phyloP scores from a whole-genome alignment of 2,888 invertebrate genomes.

The Branchellion lobata region DNA sequence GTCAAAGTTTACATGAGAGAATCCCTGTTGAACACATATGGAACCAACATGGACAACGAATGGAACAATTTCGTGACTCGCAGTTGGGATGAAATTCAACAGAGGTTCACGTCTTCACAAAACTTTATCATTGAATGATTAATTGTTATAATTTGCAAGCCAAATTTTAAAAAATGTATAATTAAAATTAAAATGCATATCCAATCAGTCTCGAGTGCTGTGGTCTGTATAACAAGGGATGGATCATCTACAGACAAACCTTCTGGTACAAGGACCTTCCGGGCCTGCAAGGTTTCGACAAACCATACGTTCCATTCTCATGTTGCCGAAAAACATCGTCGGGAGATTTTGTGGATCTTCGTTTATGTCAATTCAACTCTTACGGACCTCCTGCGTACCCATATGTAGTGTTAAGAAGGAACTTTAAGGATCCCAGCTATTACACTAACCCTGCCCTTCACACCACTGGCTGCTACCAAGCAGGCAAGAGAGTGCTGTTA shows the following conservation, averaged over 20 bases:
- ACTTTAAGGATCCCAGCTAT: neutral
- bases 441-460: constrained; percentile 4
- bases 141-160: neutral
- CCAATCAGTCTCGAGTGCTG: constrained; percentile 38
- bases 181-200: neutral
- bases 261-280: constrained; percentile 47
- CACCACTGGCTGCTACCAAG: constrained; percentile 36
- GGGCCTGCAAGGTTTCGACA: constrained; percentile 44
- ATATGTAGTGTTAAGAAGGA: neutral
- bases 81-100: constrained; percentile 47
- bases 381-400: constrained; percentile 37
- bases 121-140: constrained; percentile 7
- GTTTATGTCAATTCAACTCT: constrained; percentile 34
- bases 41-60: constrained; percentile 42
- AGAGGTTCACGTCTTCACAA: constrained; percentile 24
- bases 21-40: constrained; percentile 43
- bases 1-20: constrained; percentile 46
- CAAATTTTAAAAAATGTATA: neutral
- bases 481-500: constrained; percentile 36
- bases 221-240: constrained; percentile 39
- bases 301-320: constrained; percentile 44
- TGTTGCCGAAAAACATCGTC: constrained; percentile 36
- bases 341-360: constrained; percentile 19
- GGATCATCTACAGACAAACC: constrained; percentile 43
- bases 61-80: constrained; percentile 46